phyloP scores from a whole-genome alignment of 2,113 vertebrate species.

The Cyphomyrus plagiostoma region DNA sequence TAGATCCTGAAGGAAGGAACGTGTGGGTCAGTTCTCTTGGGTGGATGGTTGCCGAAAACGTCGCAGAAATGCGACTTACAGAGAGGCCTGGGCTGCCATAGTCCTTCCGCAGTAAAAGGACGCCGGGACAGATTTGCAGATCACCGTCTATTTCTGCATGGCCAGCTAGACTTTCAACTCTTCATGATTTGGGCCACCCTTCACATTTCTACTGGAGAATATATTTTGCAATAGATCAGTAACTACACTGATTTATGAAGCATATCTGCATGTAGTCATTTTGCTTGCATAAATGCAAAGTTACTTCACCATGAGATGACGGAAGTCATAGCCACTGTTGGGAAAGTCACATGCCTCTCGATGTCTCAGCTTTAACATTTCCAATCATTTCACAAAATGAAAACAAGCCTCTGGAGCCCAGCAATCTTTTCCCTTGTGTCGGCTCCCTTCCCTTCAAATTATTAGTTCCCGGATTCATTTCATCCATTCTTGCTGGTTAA shows the following conservation, averaged over 20 bases:
- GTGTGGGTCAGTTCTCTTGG: slow-evolving; percentile 5
- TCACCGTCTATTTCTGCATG: not conserved
- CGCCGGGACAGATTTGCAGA: not conserved
- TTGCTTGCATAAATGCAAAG: slow-evolving; percentile 37
- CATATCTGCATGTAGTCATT: slow-evolving; percentile 39
- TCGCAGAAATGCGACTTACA: not conserved
- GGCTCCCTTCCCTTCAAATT: slow-evolving; percentile 3
- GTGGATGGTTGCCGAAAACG: not conserved
- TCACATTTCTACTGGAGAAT: not conserved
- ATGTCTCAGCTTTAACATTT: slow-evolving; percentile 18
- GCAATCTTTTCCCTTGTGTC: not conserved
- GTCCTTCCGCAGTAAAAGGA: not conserved
- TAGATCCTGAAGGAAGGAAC: slow-evolving; percentile 17
- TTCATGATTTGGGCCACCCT: not conserved
- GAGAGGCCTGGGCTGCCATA: not conserved
- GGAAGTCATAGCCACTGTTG: slow-evolving; percentile 26
- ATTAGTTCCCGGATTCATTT: not conserved
- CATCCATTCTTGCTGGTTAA: not conserved
- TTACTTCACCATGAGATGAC: slow-evolving; percentile 48
- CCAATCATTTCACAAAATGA: not conserved
- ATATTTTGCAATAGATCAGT: not conserved
- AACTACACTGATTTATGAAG: not conserved
- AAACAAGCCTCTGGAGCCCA: not conserved
- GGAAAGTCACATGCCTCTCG: not conserved
- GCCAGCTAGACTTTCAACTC: not conserved